Base-by-base conservation (phyloP, 2,888 invertebrate genomes). In the Drosophila koepferae region DNA sequence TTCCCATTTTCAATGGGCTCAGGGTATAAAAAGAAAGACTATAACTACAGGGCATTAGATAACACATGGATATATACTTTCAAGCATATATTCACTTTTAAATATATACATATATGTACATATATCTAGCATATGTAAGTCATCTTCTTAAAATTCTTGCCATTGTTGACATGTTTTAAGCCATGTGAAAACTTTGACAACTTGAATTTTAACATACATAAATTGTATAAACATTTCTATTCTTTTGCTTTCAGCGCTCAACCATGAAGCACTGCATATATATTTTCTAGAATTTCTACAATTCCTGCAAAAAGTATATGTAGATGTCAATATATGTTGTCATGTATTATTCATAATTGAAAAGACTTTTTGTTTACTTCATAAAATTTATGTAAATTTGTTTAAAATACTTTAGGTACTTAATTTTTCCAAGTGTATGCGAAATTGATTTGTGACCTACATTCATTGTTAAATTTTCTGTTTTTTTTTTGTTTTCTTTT, bases 361-460 rank as follows among this genome's bases (percentile, higher is more conserved):
- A 51, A 51, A 51, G 34, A 28, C 28, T 28, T 28, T 5, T 34
- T 51, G 23, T 51, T 51, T 18, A 5, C 48, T 48, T 28, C 3
- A 4, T 8, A 1, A 1, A 20, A 51, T 36, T 51, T 36, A 34
- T 51, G 34, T 36, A 18, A 51, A 51, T 51, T 51, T 36, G 18
- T 51, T 34, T 34, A 14, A 18, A 20, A 34, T 18, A 18, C 34
- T 51, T 51, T 34, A 3, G 23, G 23, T 28, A 60, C 36, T 10
- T 12, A 16, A 20, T 44, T 56, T 44, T 23, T 44, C 9, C 23
- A 5, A 34, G 44, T 72, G 48, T 62, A 51, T 43, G 23, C 16
- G 20, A 34, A 66, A 53, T 61, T 63, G 66, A 72, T 48, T 78
- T 66, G 53, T 65, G 75, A 60, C 76, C 80, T 7, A 48, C 46